phyloP scores from a whole-genome alignment of 2,113 vertebrate genomes.

The Gopherus flavomarginatus region DNA sequence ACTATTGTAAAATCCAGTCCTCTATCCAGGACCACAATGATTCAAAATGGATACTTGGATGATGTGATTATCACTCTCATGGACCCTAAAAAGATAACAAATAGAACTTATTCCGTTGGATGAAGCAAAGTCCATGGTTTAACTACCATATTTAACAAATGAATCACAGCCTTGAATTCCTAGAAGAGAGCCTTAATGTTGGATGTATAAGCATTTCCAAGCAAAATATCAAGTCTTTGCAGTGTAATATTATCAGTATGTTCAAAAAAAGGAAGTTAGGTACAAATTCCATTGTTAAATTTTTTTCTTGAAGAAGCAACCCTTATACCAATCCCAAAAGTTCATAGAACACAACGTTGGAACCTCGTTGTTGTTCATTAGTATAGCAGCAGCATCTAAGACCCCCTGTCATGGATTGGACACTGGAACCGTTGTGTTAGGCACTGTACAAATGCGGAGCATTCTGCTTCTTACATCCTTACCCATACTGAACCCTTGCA shows the following conservation, averaged over 20 bases:
- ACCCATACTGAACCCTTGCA: accelerated
- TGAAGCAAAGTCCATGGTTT: neutral
- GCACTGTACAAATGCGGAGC: neutral
- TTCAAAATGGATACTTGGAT: conserved; percentile 41
- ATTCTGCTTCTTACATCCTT: neutral
- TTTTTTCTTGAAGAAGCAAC: accelerated
- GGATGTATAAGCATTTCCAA: neutral
- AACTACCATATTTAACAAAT: neutral
- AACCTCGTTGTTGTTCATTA: too few species aligned
- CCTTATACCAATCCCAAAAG: neutral
- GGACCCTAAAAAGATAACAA: conserved; percentile 4
- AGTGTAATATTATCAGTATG: neutral
- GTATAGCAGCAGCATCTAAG: too few species aligned
- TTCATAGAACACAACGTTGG: neutral
- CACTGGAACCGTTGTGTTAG: too few species aligned
- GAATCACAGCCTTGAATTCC: neutral
- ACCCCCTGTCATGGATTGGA: too few species aligned
- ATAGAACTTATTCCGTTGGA: neutral
- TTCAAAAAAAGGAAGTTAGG: neutral
- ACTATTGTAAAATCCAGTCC: conserved; percentile 23
- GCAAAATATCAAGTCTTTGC: neutral
- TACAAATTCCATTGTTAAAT: neutral
- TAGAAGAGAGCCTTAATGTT: neutral
- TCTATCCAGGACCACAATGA: conserved; percentile 29
- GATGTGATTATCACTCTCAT: conserved; percentile 56